Conservation (phyloP, 2,797 vertebrate genomes). For the Cercopithecus neglectus region DNA sequence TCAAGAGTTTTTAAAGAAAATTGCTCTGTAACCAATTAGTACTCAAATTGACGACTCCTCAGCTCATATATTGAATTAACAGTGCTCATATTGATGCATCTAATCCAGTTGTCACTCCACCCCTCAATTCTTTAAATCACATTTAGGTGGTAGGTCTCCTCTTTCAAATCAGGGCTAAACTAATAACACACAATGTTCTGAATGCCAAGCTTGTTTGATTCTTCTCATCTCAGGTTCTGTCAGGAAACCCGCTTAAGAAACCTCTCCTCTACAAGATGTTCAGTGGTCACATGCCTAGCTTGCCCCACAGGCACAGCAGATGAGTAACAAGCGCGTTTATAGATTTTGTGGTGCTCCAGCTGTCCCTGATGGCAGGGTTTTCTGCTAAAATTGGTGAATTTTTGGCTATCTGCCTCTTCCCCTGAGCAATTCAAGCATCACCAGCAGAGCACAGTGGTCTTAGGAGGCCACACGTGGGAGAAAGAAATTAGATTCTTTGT, state of each 20-base stretch:
- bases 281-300: constrained; percentile 65
- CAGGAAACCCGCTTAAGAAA: constrained; percentile 74
- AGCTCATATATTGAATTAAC: neutral
- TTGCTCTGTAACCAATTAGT: neutral
- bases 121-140: constrained; percentile 48
- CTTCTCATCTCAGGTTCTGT: constrained; percentile 51
- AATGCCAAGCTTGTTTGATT: constrained; percentile 16
- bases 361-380: constrained; percentile 76
- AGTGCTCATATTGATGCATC: neutral
- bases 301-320: constrained; percentile 41
- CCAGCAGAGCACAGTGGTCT: constrained; percentile 36
- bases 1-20: neutral
- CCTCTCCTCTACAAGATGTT: constrained; percentile 69
- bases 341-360: constrained; percentile 73
- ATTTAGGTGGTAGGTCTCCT: neutral
- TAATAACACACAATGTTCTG: neutral
- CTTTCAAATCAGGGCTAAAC: constrained; percentile 27
- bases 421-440: constrained; percentile 64
- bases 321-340: constrained; percentile 66
- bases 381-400: constrained; percentile 78
- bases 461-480: neutral
- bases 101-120: constrained; percentile 8
- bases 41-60: neutral
- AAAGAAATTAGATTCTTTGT: neutral
- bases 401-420: constrained; percentile 78